Evolutionary conservation across 2,888 invertebrate genomes (phyloP), one percentile per base, ranked within the genome.

Genomic region (Scaptomyza tumidula): DNA sequence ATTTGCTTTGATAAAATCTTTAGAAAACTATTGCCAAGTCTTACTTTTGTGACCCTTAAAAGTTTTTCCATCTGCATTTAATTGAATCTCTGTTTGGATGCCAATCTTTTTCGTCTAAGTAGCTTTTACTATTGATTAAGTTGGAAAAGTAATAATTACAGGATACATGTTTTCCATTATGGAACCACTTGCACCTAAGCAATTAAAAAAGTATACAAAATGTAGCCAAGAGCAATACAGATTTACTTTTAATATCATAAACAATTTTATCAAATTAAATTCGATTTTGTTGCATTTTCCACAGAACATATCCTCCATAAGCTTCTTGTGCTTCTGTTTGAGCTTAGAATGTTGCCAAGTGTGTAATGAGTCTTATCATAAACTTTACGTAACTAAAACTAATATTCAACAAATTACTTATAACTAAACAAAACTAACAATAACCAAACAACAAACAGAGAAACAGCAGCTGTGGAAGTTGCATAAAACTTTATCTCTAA

Each of bases 301-400:
- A 0, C 5, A 13, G 35, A 35, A 44, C 1, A 43, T 37, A n/a
- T 37, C 5, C 6, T 19, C n/a, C 6, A 19, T 37, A 43, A 35
- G 5, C n/a, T 43, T 43, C 27, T 11, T 27, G 9, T 48, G 10
- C 10, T 62, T 1, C 14, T 10, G 10, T 1, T 13, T 16, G 14
- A 41, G 39, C 14, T 45, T 14, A 57, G 68, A 52, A 57, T 57
- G 53, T 31, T 59, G 67, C 45, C 70, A 41, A 39, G 62, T 46
- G 59, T 53, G 61, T 81, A 71, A 86, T 86, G 81, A 83, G 68
- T 61, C 45, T 53, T 81, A 65, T 62, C 68, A 69, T 53, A 66
- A 84, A 80, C 54, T 87, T 82, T 57, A 44, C 16, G 41, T 19
- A 57, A 65, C 55, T 62, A 50, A 45, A 78, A 74, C 62, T 65